phyloP scores from a whole-genome alignment of 2,888 invertebrate genomes.

The Eupelmus urozonus region DNA sequence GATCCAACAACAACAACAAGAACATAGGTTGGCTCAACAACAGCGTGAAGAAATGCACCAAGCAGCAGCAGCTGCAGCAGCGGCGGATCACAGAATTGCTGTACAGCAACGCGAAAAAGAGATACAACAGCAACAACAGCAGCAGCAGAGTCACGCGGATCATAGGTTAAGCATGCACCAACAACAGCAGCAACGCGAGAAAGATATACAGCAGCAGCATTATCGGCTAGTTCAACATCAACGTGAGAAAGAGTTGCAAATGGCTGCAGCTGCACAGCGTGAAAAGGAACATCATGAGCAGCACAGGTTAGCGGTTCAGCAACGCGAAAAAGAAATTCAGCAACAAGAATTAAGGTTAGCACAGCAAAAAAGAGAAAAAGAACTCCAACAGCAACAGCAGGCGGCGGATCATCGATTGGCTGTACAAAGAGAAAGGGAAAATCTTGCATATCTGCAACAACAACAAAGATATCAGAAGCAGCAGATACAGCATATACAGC shows the following conservation, averaged over 20 bases:
- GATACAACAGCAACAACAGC: slow-evolving; percentile 72
- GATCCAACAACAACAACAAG: slow-evolving; percentile 72
- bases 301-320: slow-evolving; percentile 69
- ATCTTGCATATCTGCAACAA: slow-evolving; percentile 73
- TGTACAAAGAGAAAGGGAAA: slow-evolving; percentile 71
- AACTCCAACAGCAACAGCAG: slow-evolving; percentile 67
- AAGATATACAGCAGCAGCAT: slow-evolving; percentile 69
- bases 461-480: slow-evolving; percentile 76
- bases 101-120: slow-evolving; percentile 72
- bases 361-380: slow-evolving; percentile 71
- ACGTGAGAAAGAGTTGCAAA: slow-evolving; percentile 75
- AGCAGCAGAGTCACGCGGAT: slow-evolving; percentile 66
- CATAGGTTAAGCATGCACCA: slow-evolving; percentile 70
- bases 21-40: slow-evolving; percentile 63
- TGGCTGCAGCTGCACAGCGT: slow-evolving; percentile 69
- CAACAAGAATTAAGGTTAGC: slow-evolving; percentile 68
- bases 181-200: slow-evolving; percentile 67
- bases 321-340: slow-evolving; percentile 73
- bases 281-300: slow-evolving; percentile 74
- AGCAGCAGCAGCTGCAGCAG: slow-evolving; percentile 74
- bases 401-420: slow-evolving; percentile 69
- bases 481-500: slow-evolving; percentile 76
- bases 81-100: slow-evolving; percentile 63
- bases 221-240: slow-evolving; percentile 65
- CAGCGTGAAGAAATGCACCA: slow-evolving; percentile 68